These are phyloP conservation scores for Lordiphosa mommai DNA, from an alignment of 1,140 invertebrate genomes.

Conservation along the genomic window DNA sequence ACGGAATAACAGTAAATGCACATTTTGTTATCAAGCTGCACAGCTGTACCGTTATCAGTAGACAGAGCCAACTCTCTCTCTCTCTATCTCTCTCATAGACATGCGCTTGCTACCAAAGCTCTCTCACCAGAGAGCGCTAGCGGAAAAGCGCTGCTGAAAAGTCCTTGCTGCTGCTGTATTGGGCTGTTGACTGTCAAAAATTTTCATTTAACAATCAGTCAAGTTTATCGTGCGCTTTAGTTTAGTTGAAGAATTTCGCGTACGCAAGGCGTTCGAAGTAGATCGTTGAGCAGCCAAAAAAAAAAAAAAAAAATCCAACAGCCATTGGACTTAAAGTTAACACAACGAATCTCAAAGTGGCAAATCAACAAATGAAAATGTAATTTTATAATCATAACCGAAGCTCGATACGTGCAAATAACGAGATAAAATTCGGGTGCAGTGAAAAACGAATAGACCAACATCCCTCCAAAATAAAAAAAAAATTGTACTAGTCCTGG, in stretches of 20 bases:
- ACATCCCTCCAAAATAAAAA: background rate
- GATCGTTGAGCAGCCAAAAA: slow-evolving; percentile 19
- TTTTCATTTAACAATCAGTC: slow-evolving; percentile 70
- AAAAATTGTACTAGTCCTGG: background rate
- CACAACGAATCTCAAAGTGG: slow-evolving; percentile 31
- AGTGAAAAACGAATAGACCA: too few relatives aligned
- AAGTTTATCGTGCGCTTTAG: slow-evolving; percentile 74
- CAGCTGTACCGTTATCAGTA: slow-evolving; percentile 70
- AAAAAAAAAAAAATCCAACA: slow-evolving; percentile 9
- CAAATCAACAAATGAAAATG: slow-evolving; percentile 32
- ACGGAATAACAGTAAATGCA: slow-evolving; percentile 18
- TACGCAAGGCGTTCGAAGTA: slow-evolving; percentile 17
- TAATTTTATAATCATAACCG: slow-evolving; percentile 1
- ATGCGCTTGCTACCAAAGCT: slow-evolving; percentile 28
- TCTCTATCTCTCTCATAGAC: slow-evolving; percentile 13
- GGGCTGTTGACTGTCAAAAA: slow-evolving; percentile 69
- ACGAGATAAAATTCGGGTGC: too few relatives aligned
- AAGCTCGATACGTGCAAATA: background rate
- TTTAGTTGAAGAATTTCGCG: slow-evolving; percentile 45
- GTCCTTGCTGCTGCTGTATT: slow-evolving; percentile 53
- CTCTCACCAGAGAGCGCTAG: slow-evolving; percentile 14
- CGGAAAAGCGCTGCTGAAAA: slow-evolving; percentile 21
- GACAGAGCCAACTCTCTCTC: slow-evolving; percentile 6
- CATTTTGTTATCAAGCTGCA: slow-evolving; percentile 51
- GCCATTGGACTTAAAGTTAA: slow-evolving; percentile 16